These are phyloP conservation scores for Vicugna pacos DNA, from an alignment of 2,113 vertebrate genomes.

Conservation along the genomic window DNA sequence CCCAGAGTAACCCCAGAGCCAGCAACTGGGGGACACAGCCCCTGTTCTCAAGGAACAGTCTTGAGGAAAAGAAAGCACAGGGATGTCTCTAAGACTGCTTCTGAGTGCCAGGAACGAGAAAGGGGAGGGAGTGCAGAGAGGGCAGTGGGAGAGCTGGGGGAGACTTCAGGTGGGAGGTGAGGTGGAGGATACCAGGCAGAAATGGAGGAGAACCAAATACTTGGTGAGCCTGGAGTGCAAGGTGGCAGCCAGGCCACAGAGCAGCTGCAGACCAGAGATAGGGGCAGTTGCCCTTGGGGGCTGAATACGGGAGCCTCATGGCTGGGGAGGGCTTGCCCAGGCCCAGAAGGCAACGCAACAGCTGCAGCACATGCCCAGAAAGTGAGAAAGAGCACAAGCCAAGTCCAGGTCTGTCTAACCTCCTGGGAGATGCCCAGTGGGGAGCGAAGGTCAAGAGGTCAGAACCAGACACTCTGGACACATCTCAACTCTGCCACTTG, in stretches of 20 bases:
- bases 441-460: neutral
- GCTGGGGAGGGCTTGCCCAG: neutral
- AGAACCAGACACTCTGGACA: no score
- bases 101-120: neutral
- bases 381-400: neutral
- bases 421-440: neutral
- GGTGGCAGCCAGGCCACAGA: neutral
- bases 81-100: no score
- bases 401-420: neutral
- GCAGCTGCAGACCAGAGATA: neutral
- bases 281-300: neutral
- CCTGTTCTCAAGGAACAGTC: neutral
- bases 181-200: neutral
- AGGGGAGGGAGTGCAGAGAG: neutral
- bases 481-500: neutral
- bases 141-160: no score
- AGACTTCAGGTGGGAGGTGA: neutral
- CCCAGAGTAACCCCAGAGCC: neutral
- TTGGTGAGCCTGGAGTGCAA: neutral
- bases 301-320: fast-evolving
- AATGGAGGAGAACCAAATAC: neutral
- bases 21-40: neutral
- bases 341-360: neutral
- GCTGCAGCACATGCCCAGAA: neutral
- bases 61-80: neutral